Conservation (phyloP, 2,888 invertebrate genomes). For the Eueremaeus valkanovi region DNA sequence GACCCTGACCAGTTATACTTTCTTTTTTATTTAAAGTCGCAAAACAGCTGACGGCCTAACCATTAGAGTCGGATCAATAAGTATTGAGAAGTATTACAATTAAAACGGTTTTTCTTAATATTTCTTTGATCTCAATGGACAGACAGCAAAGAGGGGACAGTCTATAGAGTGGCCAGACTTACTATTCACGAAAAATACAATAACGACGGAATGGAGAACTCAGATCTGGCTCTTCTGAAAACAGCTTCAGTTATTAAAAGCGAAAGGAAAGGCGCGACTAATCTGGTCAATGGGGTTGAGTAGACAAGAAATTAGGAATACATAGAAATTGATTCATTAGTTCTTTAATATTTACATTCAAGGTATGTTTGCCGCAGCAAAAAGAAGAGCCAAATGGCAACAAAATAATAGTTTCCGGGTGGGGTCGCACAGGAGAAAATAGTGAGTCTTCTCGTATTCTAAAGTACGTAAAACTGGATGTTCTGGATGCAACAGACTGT, state of each 20-base stretch:
- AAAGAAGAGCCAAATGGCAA: neutral
- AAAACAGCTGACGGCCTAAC: neutral
- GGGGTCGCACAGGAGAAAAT: neutral
- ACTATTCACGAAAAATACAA: conserved; percentile 21
- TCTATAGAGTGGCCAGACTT: neutral
- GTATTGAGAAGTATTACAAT: neutral
- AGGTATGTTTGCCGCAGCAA: neutral
- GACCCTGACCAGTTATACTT: no score
- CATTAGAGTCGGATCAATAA: neutral
- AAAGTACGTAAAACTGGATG: conserved; percentile 14
- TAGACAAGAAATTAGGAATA: neutral
- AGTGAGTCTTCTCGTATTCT: neutral
- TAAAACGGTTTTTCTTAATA: neutral
- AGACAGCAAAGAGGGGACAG: neutral
- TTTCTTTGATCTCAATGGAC: neutral
- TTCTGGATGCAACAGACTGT: conserved; percentile 10
- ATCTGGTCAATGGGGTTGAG: neutral
- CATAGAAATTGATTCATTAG: neutral
- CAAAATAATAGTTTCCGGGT: neutral
- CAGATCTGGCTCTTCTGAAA: conserved; percentile 70
- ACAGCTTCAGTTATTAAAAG: conserved; percentile 69
- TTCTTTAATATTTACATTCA: neutral
- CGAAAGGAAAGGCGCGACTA: conserved; percentile 54
- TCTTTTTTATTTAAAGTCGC: neutral
- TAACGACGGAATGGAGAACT: conserved; percentile 15